phyloP scores from a whole-genome alignment of 2,888 invertebrate genomes.

The Trachelus troglodyta region DNA sequence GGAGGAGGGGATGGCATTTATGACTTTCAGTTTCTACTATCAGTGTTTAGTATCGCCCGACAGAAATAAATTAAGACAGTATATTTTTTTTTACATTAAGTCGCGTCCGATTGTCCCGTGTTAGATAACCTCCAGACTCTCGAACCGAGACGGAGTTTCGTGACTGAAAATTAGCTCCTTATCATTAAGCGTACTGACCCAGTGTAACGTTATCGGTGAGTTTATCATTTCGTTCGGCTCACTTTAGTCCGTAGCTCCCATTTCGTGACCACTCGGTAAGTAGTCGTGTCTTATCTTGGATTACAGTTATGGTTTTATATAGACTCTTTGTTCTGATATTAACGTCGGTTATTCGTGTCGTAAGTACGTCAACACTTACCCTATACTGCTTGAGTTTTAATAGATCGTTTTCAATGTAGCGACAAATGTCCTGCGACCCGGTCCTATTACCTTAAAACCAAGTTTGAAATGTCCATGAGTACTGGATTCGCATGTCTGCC shows the following conservation, averaged over 20 bases:
- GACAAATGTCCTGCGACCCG: neutral
- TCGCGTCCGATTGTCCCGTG: neutral
- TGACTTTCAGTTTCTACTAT: neutral
- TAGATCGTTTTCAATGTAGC: neutral
- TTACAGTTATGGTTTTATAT: neutral
- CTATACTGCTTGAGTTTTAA: neutral
- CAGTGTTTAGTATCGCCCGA: neutral
- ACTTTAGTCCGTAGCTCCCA: neutral
- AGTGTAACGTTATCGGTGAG: neutral
- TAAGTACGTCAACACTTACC: neutral
- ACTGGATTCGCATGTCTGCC: neutral
- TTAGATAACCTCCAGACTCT: neutral
- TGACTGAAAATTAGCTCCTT: neutral
- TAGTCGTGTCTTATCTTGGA: neutral
- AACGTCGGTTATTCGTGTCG: neutral
- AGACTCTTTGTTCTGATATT: neutral
- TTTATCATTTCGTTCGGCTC: neutral
- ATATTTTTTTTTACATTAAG: neutral
- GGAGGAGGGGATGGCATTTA: no score
- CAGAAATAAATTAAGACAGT: neutral
- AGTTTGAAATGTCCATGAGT: neutral
- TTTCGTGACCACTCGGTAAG: neutral
- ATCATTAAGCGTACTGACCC: neutral
- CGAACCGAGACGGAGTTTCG: neutral
- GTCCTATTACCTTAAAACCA: no score